Evolutionary conservation across 2,888 invertebrate genomes (phyloP).

Genomic region (Poecilus cupreus): DNA sequence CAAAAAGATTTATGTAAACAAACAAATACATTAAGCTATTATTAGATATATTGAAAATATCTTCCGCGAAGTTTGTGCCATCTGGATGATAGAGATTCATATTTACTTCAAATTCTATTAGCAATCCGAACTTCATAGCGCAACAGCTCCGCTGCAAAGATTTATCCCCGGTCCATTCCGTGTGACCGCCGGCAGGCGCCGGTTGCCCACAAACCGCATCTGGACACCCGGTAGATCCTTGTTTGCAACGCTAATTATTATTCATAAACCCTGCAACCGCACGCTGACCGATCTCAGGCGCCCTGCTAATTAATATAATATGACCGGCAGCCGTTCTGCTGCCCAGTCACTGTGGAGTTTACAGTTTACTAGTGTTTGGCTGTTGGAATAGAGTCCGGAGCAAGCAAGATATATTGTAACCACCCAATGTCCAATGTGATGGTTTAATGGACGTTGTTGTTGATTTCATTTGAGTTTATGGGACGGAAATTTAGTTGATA

Average conservation of each 20-base stretch:
- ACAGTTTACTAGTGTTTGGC: not conserved
- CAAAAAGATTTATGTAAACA: constrained; percentile 14
- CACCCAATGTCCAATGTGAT: constrained; percentile 18
- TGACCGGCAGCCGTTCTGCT: constrained; percentile 27
- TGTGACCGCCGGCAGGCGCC: not conserved
- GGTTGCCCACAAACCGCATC: constrained; percentile 68
- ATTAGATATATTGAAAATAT: constrained; percentile 2
- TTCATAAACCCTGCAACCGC: constrained; percentile 71
- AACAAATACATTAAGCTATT: constrained; percentile 2
- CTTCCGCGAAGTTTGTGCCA: constrained; percentile 3
- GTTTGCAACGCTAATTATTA: constrained; percentile 73
- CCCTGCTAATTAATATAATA: constrained; percentile 71
- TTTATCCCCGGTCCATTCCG: not conserved
- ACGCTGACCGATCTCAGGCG: constrained; percentile 68
- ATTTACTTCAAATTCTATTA: no score
- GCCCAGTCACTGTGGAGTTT: not conserved
- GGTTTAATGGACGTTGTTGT: constrained; percentile 37
- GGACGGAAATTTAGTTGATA: constrained; percentile 24
- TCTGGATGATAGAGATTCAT: not conserved
- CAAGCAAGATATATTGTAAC: constrained; percentile 28
- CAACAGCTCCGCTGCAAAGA: not conserved
- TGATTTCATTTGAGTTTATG: constrained; percentile 42
- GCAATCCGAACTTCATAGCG: no score
- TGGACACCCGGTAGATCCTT: constrained; percentile 70
- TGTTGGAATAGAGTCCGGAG: not conserved